phyloP scores from a whole-genome alignment of 30 jellyfish, hydroid and myxozoan species.

The Hydra vulgaris region DNA sequence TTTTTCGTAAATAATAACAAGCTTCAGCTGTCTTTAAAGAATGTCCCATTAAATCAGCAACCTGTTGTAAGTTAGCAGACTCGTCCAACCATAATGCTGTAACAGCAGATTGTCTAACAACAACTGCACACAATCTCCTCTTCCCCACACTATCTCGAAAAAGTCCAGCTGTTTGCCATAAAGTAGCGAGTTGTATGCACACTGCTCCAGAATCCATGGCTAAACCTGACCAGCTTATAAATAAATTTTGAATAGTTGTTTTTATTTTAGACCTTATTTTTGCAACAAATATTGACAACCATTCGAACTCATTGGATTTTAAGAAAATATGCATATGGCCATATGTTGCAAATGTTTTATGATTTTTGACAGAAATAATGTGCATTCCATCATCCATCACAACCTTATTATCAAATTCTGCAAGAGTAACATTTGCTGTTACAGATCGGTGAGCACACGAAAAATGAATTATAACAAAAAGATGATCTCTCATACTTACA shows the following conservation, averaged over 20 bases:
- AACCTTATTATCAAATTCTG: background rate
- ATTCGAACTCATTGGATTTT: background rate
- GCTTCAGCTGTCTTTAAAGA: background rate
- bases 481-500: background rate
- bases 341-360: background rate
- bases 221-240: background rate
- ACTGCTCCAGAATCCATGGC: background rate
- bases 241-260: background rate
- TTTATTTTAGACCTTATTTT: background rate
- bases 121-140: background rate
- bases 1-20: background rate
- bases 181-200: background rate
- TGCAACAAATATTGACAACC: background rate
- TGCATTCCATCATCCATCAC: background rate
- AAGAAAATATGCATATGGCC: background rate
- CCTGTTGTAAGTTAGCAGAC: background rate
- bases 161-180: background rate
- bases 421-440: background rate
- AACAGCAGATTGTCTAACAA: background rate
- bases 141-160: background rate
- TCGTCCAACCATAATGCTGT: background rate
- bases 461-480: background rate
- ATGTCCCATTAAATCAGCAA: background rate
- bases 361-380: background rate
- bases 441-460: constrained; percentile 1